Base-by-base conservation (phyloP, 2,113 vertebrate species). In the Hippotragus niger region DNA sequence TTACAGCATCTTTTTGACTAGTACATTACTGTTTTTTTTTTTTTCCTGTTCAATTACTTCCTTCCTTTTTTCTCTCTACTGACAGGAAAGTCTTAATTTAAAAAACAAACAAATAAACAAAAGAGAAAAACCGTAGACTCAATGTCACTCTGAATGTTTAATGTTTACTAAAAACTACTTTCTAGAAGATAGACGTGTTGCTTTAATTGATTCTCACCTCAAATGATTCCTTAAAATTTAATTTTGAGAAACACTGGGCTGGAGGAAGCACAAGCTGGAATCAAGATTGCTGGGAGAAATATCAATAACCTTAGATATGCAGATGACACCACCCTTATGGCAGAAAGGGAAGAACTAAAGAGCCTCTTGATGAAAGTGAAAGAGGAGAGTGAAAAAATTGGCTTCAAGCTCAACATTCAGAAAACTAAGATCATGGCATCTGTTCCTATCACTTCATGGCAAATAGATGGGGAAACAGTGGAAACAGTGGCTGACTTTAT, bases 191-290 rank as follows among this genome's bases (percentile, higher is more conserved):
- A 60, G 88, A 83, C 10, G 2, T 78, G 5, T 80, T 55, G 27
- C 36, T 40, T 15, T 74, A 83, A 78, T 83, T 80, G 67, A 87
- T 78, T 47, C 14, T 67, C 43, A 53, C 4, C 13, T 95, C 57
- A 82, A 90, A 36, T 87, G 55, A 84, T 74, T 80, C 16, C 33
- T 94, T 96, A 96, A 71, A 76, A 47, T 89, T 95, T 45, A 95
- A 80, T 83, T 94, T 78, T 81, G 4, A 82, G 36, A 36, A 71
- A 71, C 17, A 21, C 5, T 21, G 17, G 17, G 17, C 64, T 71
- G 64, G 17, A 71, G 17, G 64, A 71, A 21, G 9, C n/a, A 71
- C 64, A 71, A 71, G n/a, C 64, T 71, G 64, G n/a, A 71, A 36
- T 71, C 64, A 36, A 71, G n/a, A 36, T 21, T 36, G n/a, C n/a